phyloP scores from a whole-genome alignment of 1,140 invertebrate genomes.

The Zaprionus ghesquierei region DNA sequence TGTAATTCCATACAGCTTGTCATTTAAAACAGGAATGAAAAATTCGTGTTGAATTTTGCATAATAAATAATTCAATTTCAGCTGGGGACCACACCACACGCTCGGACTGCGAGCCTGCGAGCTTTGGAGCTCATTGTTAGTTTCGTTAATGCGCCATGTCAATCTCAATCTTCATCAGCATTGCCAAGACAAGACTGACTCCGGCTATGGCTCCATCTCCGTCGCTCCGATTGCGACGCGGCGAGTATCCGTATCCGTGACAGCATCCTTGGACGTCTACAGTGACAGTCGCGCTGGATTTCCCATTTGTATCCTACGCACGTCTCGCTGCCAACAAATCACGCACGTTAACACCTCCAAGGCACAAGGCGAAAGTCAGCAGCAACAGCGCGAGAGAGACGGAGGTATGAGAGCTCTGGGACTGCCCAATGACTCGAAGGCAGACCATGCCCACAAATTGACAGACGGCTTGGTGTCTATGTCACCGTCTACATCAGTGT shows the following conservation, averaged over 20 bases:
- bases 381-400: constrained; percentile 10
- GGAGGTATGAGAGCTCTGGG: neutral
- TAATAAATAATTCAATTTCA: constrained; percentile 46
- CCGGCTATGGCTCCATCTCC: neutral
- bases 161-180: constrained; percentile 23
- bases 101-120: too few relatives aligned
- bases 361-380: constrained; percentile 47
- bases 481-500: constrained; percentile 16
- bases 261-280: constrained; percentile 16
- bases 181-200: neutral
- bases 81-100: neutral
- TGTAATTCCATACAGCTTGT: neutral
- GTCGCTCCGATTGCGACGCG: neutral
- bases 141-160: constrained; percentile 29
- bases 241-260: constrained; percentile 23
- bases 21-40: neutral
- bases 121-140: constrained; percentile 21
- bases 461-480: constrained; percentile 19
- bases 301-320: constrained; percentile 41
- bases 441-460: constrained; percentile 20
- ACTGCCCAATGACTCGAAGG: constrained; percentile 9
- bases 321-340: constrained; percentile 51
- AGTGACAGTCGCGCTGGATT: constrained; percentile 36
- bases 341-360: constrained; percentile 57
- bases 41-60: constrained; percentile 28